Conservation (phyloP, 2,888 invertebrate species). For the Folsomia candida region DNA sequence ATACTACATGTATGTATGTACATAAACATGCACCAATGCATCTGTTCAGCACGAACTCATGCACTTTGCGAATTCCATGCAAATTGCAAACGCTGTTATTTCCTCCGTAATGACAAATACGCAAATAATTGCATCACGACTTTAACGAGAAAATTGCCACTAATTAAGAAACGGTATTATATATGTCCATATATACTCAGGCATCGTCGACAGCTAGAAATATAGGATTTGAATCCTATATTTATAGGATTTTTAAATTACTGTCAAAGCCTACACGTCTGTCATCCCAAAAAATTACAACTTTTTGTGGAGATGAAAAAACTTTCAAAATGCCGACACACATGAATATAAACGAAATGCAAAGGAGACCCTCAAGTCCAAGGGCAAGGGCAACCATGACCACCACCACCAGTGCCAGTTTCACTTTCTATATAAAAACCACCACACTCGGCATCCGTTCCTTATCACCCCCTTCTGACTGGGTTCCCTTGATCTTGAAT, state of each 20-base stretch:
- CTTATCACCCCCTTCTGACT: not conserved
- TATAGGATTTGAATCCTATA: too few species aligned
- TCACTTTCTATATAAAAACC: not conserved
- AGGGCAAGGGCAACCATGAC: constrained; percentile 5
- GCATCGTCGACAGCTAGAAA: too few species aligned
- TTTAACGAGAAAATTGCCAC: not conserved
- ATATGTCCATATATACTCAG: too few species aligned
- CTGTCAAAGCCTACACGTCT: too few species aligned
- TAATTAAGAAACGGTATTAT: not conserved
- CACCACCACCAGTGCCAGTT: not conserved
- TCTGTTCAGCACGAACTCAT: not conserved
- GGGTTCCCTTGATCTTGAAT: not conserved
- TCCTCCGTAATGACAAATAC: not conserved
- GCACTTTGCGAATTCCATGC: not conserved
- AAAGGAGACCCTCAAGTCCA: not conserved
- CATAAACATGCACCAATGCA: not conserved
- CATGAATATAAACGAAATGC: too few species aligned
- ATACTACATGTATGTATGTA: too few species aligned
- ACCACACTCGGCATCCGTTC: not conserved
- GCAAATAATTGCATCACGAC: not conserved
- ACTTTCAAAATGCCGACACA: too few species aligned
- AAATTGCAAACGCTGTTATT: not conserved
- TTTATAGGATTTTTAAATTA: too few species aligned
- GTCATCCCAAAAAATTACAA: too few species aligned
- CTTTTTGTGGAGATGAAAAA: too few species aligned